Evolutionary conservation across 1,140 invertebrate genomes (phyloP), one percentile per base, ranked within the genome.

Genomic region (Cydia strobilella): DNA sequence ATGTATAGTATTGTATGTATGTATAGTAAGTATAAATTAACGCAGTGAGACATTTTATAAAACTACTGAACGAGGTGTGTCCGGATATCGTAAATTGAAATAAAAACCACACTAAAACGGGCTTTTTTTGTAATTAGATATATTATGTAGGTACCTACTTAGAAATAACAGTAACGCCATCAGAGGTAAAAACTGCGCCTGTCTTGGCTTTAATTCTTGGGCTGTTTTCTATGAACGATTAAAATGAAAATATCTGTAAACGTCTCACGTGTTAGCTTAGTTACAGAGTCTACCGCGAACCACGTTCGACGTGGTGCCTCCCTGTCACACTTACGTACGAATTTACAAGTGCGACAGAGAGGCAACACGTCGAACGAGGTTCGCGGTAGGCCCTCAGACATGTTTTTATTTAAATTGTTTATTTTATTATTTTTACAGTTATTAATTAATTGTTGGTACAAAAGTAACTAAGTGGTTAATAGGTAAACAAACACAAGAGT

Each of bases 1-100:
- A n/a, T n/a, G n/a, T n/a, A n/a, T n/a, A n/a, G n/a, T n/a, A n/a
- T n/a, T n/a, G n/a, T n/a, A n/a, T n/a, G n/a, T n/a, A n/a, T n/a
- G n/a, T n/a, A n/a, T 59, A 23, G 18, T 54, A 54, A n/a, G 1
- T 9, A n/a, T 66, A 15, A 66, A 66, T 5, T 15, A 63, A 66
- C 63, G 3, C 5, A n/a, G 62, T 65, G 63, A 35, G 15, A 35
- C 27, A 15, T 66, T 66, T 66, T 69, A 69, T 31, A n/a, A 7
- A 66, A 39, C 65, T 35, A 69, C 31, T 69, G 31, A 39, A 69
- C 31, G 13, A 69, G 65, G 42, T 3, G 65, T 5, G 13, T 1
- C 51, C 77, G 80, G 80, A 82, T 80, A 78, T 75, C 75, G 75
- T 82, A 77, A 80, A 80, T 78, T 23, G 39, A 63, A 73, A 78